These are phyloP conservation scores for Nestor notabilis DNA, from an alignment of 2,113 vertebrate genomes.

Conservation along the genomic window DNA sequence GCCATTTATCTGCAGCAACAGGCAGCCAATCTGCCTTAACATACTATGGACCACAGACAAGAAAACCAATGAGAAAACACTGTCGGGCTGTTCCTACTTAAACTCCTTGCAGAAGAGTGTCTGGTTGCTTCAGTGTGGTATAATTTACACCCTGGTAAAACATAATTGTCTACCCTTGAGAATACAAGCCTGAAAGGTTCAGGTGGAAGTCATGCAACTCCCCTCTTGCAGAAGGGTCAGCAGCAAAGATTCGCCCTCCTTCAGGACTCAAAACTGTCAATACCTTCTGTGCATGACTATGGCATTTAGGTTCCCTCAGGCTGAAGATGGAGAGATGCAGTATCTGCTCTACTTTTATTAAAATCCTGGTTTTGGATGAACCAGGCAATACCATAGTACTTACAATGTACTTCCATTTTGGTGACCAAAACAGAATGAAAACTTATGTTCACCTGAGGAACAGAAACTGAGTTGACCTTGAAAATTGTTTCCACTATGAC, in stretches of 20 bases:
- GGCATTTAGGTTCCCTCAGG: neutral
- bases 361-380: neutral
- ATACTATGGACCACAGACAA: neutral
- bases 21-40: neutral
- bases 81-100: neutral
- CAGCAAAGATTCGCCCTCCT: neutral
- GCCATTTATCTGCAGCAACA: neutral
- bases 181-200: neutral
- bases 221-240: neutral
- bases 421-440: neutral
- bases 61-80: neutral
- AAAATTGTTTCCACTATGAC: neutral
- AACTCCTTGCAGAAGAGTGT: neutral
- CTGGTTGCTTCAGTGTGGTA: neutral
- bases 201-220: neutral
- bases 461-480: neutral
- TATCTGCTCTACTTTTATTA: neutral
- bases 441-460: neutral
- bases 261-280: neutral
- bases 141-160: neutral
- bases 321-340: neutral
- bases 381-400: neutral
- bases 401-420: neutral
- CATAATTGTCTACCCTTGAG: neutral
- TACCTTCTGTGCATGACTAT: neutral